Conservation (phyloP, 2,888 invertebrate genomes). For the Achlya flavicornis region DNA sequence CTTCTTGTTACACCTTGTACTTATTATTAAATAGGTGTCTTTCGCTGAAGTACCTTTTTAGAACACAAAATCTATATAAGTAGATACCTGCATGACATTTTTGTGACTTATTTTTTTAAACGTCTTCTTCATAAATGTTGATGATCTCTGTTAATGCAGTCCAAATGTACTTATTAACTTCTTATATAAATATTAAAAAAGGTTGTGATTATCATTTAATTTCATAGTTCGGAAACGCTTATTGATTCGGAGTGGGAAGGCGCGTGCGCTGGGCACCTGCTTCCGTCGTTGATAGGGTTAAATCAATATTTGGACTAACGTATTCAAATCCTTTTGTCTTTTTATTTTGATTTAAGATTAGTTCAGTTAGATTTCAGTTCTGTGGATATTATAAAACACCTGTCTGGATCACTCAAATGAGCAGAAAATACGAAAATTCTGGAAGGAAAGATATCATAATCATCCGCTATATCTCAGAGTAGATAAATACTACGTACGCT, state of each 20-base stretch:
- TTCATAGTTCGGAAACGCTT: slow-evolving; percentile 80
- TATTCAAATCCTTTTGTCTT: slow-evolving; percentile 70
- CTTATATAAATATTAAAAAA: slow-evolving; percentile 78
- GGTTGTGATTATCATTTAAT: slow-evolving; percentile 82
- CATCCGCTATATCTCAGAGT: too few relatives aligned
- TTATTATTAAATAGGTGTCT: too few relatives aligned
- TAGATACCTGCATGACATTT: neutral
- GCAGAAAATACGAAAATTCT: too few relatives aligned
- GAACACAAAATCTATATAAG: neutral
- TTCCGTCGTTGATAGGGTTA: slow-evolving; percentile 81
- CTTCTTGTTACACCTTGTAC: too few relatives aligned
- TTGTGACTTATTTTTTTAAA: too few relatives aligned
- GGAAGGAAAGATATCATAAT: neutral
- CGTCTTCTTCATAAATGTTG: slow-evolving; percentile 43
- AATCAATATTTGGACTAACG: slow-evolving; percentile 82
- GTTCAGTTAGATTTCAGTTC: slow-evolving; percentile 31
- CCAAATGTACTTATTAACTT: slow-evolving; percentile 74
- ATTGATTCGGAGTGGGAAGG: slow-evolving; percentile 67
- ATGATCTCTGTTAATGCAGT: slow-evolving; percentile 46
- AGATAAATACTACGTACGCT: too few relatives aligned
- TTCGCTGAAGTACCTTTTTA: too few relatives aligned
- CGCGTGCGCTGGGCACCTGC: slow-evolving; percentile 79
- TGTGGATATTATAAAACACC: slow-evolving; percentile 2
- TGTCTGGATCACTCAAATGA: neutral
- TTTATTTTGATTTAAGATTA: slow-evolving; percentile 42